Conservation (phyloP, 2,888 invertebrate species). For the Pachliopta kotzebuea region DNA sequence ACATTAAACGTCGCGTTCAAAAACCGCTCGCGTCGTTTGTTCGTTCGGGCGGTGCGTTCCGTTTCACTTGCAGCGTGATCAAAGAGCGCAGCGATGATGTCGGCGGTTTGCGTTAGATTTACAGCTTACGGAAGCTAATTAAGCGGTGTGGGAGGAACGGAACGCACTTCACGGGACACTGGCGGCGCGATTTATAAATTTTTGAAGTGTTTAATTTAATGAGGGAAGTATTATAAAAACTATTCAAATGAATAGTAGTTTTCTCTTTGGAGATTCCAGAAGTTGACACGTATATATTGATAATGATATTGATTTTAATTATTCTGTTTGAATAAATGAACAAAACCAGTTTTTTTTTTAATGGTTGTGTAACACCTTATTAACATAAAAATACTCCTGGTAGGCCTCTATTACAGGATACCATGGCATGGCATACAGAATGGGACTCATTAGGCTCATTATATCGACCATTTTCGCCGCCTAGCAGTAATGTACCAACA, state of each 20-base stretch:
- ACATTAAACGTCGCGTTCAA: constrained; percentile 68
- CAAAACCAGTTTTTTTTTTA: neutral
- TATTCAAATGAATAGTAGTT: no score
- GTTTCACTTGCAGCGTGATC: constrained; percentile 66
- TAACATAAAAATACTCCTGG: neutral
- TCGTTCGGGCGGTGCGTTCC: constrained; percentile 55
- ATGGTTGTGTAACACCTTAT: neutral
- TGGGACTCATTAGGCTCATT: no score
- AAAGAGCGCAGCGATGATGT: constrained; percentile 67
- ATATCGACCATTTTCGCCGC: neutral
- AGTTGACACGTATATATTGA: no score
- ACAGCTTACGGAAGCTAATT: constrained; percentile 77
- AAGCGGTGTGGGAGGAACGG: constrained; percentile 55
- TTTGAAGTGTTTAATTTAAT: constrained; percentile 19
- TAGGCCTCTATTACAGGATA: neutral
- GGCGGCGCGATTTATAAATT: constrained; percentile 41
- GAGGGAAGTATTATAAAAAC: neutral
- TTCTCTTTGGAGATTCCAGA: no score
- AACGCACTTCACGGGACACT: constrained; percentile 50
- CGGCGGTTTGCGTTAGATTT: constrained; percentile 66
- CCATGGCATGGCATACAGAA: neutral
- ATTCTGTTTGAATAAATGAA: neutral
- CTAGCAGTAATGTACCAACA: neutral
- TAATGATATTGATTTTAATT: no score
- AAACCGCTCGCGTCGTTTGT: constrained; percentile 52